A percentile compares a stretch with the other conserved stretches of the same genome.
phyloP scores from a whole-genome alignment of 2,113 vertebrate genomes.

The Carlito syrichta region DNA sequence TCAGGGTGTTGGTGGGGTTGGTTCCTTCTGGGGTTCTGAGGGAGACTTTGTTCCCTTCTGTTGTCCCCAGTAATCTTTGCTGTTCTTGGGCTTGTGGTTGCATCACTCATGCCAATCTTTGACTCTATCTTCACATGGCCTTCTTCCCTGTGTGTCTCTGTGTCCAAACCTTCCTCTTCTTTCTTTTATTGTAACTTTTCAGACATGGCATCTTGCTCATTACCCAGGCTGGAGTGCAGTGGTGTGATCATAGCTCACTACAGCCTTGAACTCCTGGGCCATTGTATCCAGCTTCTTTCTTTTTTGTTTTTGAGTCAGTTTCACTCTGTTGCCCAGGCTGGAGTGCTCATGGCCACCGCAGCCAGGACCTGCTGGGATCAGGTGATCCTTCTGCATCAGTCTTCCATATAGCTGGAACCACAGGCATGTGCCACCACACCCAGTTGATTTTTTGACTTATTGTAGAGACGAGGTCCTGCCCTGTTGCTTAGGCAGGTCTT shows the following conservation, averaged over 20 bases:
- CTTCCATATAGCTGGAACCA: too few relatives aligned
- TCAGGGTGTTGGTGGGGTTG: not conserved
- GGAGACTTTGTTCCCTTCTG: not conserved
- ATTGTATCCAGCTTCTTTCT: too few relatives aligned
- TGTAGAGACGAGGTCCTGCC: too few relatives aligned
- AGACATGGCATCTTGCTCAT: not conserved
- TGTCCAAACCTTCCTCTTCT: not conserved
- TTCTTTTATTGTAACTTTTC: not conserved
- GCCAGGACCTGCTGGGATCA: too few relatives aligned
- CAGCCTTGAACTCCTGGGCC: not conserved
- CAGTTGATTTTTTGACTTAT: too few relatives aligned
- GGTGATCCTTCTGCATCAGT: too few relatives aligned
- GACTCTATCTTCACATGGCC: not conserved
- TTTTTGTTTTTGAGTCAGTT: too few relatives aligned
- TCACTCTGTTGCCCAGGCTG: too few relatives aligned
- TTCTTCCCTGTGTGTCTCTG: not conserved
- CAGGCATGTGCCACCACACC: too few relatives aligned
- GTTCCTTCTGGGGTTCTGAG: not conserved
- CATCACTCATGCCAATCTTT: not conserved
- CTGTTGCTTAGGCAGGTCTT: too few relatives aligned
- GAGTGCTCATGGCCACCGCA: too few relatives aligned
- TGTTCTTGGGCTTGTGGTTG: not conserved
- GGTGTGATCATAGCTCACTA: not conserved
- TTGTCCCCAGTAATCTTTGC: not conserved
- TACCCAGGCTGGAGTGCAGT: not conserved